Evolutionary conservation across 2,797 vertebrate genomes (phyloP).

Genomic region (Molossus molossus): DNA sequence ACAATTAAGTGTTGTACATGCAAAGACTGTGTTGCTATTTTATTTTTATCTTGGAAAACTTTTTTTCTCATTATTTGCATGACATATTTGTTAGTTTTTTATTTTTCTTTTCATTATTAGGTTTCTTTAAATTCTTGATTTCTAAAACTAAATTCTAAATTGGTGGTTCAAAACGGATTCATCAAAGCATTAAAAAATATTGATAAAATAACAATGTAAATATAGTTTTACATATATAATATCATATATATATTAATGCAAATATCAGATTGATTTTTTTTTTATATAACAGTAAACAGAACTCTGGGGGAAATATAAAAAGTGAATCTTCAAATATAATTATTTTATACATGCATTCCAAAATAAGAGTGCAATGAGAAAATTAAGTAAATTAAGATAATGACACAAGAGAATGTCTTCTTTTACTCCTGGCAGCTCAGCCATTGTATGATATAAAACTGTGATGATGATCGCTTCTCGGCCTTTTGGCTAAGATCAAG

Average conservation of each 20-base stretch:
- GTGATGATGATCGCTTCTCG: background rate
- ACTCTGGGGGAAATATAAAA: background rate
- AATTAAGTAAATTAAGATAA: background rate
- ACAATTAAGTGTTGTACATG: background rate
- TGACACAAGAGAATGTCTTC: background rate
- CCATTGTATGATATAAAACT: background rate
- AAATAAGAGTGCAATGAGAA: background rate
- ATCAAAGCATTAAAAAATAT: background rate
- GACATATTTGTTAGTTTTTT: background rate
- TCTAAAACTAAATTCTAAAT: background rate
- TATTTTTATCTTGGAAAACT: background rate
- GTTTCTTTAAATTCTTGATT: background rate
- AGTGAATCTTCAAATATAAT: background rate
- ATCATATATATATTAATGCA: too few relatives aligned
- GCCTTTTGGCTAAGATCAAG: too few relatives aligned
- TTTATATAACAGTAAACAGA: slow-evolving; percentile 21
- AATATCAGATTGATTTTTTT: background rate
- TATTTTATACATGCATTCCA: background rate
- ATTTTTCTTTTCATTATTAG: background rate
- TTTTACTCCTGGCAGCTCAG: background rate
- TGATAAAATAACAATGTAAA: background rate
- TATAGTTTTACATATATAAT: background rate
- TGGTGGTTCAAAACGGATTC: background rate
- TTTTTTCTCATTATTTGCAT: background rate
- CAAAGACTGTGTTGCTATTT: background rate